Base-by-base conservation (phyloP, 2,888 invertebrate genomes). In the Dynastes hyllus region DNA sequence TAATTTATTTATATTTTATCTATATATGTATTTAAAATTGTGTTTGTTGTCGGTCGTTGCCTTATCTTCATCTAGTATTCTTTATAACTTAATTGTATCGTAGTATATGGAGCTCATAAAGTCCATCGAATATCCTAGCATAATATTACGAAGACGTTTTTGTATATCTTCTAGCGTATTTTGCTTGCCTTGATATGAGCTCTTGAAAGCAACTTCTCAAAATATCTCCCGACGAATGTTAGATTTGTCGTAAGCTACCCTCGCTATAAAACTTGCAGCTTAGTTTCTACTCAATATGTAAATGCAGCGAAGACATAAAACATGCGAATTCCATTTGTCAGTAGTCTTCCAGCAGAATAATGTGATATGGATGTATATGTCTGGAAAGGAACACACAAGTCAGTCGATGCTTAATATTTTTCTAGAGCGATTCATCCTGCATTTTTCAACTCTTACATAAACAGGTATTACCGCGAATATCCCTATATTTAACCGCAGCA, bases 311-410 rank as follows among this genome's bases (percentile, higher is more conserved):
- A 69, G 51, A 51, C 51, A 51, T 69, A 51, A 69, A 69, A 63
- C 63, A 63, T 63, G 32, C 27, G 63, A 63, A 63, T 32, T 63
- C 63, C 63, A 63, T 63, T 63, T 63, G 32, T 32, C 32, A 63
- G 29, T 13, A 55, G 32, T 63, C 2, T 63, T 29, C n/a, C n/a
- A 22, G 61, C 61, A 29, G 11, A 63, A 63, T 63, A 63, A 63
- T 63, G 51, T 69, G 51, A 51, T 22, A 69, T 69, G 51, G 51
- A 69, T 50, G 69, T 69, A 51, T 51, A 69, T 13, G 69, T 69
- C 69, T 51, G 27, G 51, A 50, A 51, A 69, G 69, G 69, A 69
- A 69, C 27, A 50, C 69, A 69, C 69, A 69, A 69, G 27, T 69
- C 51, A 69, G n/a, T 29, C 51, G 22, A 27, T 69, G 29, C 51